Evolutionary conservation across 2,797 vertebrate species (phyloP).

Genomic region (Bradypus variegatus): DNA sequence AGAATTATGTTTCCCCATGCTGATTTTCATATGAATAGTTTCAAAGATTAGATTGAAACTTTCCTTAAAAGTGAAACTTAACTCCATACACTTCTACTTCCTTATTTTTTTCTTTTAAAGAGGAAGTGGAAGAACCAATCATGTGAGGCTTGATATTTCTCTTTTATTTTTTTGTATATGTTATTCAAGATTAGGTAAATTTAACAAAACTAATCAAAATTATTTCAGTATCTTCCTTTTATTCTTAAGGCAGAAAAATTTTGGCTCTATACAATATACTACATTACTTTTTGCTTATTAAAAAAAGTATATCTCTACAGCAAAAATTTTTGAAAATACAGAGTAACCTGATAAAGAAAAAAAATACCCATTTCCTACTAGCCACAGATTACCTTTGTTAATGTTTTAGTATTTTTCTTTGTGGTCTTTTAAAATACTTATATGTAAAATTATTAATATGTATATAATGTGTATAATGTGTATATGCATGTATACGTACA

Average conservation of each 20-base stretch:
- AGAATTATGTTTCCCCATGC: slow-evolving; percentile 42
- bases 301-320: not conserved
- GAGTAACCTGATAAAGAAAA: slow-evolving; percentile 3
- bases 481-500: not conserved
- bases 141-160: not conserved
- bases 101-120: not conserved
- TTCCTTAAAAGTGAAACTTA: slow-evolving; percentile 31
- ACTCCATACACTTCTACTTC: not conserved
- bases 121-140: not conserved
- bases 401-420: not conserved
- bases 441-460: not conserved
- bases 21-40: slow-evolving; percentile 49
- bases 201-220: slow-evolving; percentile 36
- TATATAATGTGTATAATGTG: not conserved
- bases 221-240: slow-evolving; percentile 4
- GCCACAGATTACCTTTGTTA: not conserved
- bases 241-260: not conserved
- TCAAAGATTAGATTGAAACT: slow-evolving; percentile 53
- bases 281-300: not conserved
- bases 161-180: not conserved
- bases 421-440: not conserved
- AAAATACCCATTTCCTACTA: not conserved
- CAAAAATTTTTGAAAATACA: slow-evolving; percentile 17
- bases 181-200: slow-evolving; percentile 21
- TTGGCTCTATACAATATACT: not conserved